Evolutionary conservation across 2,113 vertebrate species (phyloP).

Genomic region (Oreamnos americanus): DNA sequence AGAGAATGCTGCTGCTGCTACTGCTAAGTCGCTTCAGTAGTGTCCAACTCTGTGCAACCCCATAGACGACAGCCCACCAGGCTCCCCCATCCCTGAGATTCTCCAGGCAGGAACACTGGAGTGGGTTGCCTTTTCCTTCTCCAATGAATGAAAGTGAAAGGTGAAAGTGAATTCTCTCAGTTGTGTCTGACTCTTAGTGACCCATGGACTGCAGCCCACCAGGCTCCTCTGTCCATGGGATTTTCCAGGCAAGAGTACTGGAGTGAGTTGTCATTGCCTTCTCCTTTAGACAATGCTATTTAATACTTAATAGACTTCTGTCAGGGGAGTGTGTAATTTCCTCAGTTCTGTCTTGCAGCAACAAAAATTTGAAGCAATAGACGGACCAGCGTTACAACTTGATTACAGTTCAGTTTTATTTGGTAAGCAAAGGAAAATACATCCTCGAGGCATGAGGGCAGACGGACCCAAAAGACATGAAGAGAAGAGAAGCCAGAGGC

Average conservation of each 20-base stretch:
- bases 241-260: too few relatives aligned
- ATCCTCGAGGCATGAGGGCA: not conserved
- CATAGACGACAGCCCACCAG: too few relatives aligned
- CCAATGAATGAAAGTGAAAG: too few relatives aligned
- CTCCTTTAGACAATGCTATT: not conserved
- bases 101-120: too few relatives aligned
- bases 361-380: not conserved
- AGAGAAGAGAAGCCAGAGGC: not conserved
- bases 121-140: too few relatives aligned
- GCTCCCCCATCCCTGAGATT: too few relatives aligned
- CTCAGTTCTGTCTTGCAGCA: not conserved
- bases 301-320: not conserved
- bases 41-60: too few relatives aligned
- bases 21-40: accelerated
- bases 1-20: not conserved
- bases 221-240: too few relatives aligned
- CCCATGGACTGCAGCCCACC: too few relatives aligned
- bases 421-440: not conserved
- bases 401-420: not conserved
- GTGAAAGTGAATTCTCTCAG: too few relatives aligned
- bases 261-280: too few relatives aligned
- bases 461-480: accelerated
- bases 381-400: not conserved
- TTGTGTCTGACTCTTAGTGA: too few relatives aligned
- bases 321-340: not conserved